Conservation (phyloP, 2,888 invertebrate species). For the Ochropleura plecta region DNA sequence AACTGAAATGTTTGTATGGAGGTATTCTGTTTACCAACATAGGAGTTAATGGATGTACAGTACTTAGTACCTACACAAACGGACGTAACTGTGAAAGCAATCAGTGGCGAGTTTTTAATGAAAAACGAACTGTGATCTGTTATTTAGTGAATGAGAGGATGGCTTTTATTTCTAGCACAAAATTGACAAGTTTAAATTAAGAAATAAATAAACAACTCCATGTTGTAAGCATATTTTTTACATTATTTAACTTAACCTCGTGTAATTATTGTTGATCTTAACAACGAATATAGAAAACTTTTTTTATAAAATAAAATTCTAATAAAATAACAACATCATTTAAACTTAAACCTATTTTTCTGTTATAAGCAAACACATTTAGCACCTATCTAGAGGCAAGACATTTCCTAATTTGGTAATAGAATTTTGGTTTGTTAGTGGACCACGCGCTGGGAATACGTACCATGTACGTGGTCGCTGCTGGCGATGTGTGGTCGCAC, state of each 20-base stretch:
- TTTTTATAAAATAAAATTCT: neutral
- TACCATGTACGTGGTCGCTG: slow-evolving; percentile 79
- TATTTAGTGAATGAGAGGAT: slow-evolving; percentile 10
- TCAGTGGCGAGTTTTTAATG: slow-evolving; percentile 27
- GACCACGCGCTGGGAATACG: slow-evolving; percentile 84
- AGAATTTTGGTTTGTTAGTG: slow-evolving; percentile 88
- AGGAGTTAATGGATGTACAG: slow-evolving; percentile 56
- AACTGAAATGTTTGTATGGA: slow-evolving; percentile 66
- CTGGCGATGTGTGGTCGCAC: slow-evolving; percentile 58
- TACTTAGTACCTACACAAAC: slow-evolving; percentile 45
- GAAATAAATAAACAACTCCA: neutral
- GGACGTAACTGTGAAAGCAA: slow-evolving; percentile 28
- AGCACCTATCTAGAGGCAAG: slow-evolving; percentile 73
- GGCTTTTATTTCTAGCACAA: neutral
- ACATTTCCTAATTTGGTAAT: slow-evolving; percentile 86
- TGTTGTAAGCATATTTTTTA: neutral
- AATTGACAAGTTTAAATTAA: neutral
- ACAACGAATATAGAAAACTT: neutral
- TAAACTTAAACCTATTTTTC: slow-evolving; percentile 52
- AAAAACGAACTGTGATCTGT: slow-evolving; percentile 35
- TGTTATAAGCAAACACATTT: slow-evolving; percentile 54
- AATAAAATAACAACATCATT: slow-evolving; percentile 8
- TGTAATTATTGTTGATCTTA: neutral
- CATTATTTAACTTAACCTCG: no score
- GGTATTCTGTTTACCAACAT: slow-evolving; percentile 64